These are phyloP conservation scores for Conomelus anceps DNA, from an alignment of 2,888 invertebrate species.

Conservation along the genomic window DNA sequence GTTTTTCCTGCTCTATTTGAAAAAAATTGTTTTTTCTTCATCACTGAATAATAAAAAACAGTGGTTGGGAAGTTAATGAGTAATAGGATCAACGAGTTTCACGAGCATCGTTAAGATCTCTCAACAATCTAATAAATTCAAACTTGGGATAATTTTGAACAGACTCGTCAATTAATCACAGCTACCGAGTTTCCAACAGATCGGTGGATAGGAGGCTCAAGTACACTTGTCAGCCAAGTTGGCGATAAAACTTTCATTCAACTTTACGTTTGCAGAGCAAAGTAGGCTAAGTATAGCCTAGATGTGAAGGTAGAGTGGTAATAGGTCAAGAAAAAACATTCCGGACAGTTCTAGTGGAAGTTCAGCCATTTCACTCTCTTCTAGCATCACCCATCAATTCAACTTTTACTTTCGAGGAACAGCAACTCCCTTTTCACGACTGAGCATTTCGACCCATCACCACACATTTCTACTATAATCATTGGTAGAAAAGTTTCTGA, in stretches of 20 bases:
- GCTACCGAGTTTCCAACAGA: background rate
- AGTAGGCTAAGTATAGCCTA: background rate
- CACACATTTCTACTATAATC: no score
- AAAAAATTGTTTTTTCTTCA: no score
- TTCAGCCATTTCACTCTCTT: background rate
- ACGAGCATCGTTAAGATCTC: background rate
- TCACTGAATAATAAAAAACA: no score
- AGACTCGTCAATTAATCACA: background rate
- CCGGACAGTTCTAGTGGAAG: background rate
- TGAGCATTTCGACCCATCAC: background rate
- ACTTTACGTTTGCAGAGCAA: background rate
- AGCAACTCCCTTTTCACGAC: background rate
- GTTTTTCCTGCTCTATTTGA: no score
- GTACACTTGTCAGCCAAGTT: background rate
- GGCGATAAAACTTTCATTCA: background rate
- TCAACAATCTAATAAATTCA: background rate
- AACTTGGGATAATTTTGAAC: background rate
- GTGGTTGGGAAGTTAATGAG: no score
- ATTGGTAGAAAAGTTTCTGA: background rate
- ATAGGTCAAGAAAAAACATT: background rate
- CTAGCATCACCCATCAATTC: background rate
- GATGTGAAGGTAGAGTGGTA: background rate
- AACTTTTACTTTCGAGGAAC: background rate
- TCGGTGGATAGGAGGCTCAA: background rate
- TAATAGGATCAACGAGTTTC: background rate